A percentile compares a stretch with the other conserved stretches of the same genome.
Conservation (phyloP, 2,888 invertebrate species). For the Seira ritae region DNA sequence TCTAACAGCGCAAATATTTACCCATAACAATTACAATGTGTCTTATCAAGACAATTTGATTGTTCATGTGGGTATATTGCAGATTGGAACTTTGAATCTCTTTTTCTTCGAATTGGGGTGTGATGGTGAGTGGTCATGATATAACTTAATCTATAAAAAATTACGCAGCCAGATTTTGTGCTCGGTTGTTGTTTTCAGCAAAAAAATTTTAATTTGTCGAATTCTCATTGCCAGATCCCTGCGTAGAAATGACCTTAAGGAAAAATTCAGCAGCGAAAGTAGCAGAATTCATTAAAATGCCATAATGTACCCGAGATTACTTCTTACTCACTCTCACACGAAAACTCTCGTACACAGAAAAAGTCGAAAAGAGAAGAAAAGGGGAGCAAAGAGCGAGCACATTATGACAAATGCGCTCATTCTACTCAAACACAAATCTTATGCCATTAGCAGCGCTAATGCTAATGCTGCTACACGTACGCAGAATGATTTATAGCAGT, state of each 20-base stretch:
- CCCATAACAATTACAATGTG: not conserved
- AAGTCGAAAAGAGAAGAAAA: not conserved
- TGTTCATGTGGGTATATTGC: no score
- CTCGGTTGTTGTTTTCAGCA: no score
- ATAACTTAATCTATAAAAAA: no score
- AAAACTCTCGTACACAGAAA: no score
- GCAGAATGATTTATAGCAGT: constrained; percentile 52
- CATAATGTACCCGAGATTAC: not conserved
- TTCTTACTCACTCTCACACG: not conserved
- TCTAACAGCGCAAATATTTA: not conserved
- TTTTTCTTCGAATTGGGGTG: no score
- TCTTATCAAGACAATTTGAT: not conserved
- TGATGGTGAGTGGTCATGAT: no score
- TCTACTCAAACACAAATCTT: constrained; percentile 12
- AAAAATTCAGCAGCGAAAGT: not conserved
- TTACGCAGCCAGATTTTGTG: no score
- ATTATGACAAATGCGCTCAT: constrained; percentile 7
- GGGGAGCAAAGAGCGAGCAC: not conserved
- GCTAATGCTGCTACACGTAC: constrained; percentile 30
- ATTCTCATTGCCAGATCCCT: no score
- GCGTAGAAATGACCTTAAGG: not conserved
- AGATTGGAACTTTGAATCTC: no score
- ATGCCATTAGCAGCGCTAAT: constrained; percentile 20
- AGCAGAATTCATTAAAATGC: not conserved
- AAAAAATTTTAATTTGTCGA: no score